These are phyloP conservation scores for Deroplatys truncata DNA, from an alignment of 2,888 invertebrate genomes.

Conservation along the genomic window DNA sequence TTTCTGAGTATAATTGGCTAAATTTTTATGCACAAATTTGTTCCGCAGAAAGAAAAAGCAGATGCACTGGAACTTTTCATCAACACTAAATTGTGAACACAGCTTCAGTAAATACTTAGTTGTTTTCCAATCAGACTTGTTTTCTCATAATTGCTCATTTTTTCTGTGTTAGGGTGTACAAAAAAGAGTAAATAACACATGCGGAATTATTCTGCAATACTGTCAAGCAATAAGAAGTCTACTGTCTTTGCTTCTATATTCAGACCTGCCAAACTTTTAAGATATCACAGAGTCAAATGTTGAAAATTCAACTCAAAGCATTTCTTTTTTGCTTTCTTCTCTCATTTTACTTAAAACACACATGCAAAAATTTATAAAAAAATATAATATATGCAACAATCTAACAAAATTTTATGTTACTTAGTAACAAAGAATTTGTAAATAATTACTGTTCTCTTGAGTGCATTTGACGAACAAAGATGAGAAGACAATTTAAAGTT, in stretches of 20 bases:
- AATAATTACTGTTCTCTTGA: neutral
- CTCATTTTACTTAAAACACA: neutral
- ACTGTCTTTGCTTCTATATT: neutral
- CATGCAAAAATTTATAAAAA: neutral
- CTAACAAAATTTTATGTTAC: neutral
- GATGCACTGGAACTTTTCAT: no score
- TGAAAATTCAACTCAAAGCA: neutral
- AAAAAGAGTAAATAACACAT: no score
- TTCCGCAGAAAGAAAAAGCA: no score
- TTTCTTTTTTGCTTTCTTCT: neutral
- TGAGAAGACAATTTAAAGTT: neutral
- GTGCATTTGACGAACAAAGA: neutral
- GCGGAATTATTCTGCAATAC: neutral
- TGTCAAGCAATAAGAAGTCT: neutral
- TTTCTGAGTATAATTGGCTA: no score
- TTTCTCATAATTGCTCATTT: no score
- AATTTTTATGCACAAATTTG: no score
- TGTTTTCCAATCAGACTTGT: no score
- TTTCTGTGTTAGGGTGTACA: no score
- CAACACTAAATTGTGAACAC: no score
- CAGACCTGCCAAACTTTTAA: neutral
- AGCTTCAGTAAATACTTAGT: no score
- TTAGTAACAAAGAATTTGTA: neutral
- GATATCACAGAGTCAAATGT: neutral
- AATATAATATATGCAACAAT: neutral